Evolutionary conservation across 2,888 invertebrate species (phyloP), one percentile per base, ranked within the genome.

Genomic region (Adineta ricciae): DNA sequence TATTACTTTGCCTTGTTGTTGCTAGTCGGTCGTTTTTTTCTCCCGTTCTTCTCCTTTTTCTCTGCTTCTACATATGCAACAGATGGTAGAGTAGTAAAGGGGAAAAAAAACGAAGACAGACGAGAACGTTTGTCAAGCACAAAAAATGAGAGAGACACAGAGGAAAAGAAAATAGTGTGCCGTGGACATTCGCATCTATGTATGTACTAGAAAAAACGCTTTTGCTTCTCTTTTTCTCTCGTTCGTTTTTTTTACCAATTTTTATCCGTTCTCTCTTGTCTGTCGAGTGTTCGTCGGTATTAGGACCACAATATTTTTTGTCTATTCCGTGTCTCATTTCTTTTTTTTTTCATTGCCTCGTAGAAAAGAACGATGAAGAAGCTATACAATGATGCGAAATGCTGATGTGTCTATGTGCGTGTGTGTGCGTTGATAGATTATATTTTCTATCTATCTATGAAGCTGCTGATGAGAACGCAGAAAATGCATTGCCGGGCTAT

Each of bases 81-180:
- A 64, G 64, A 64, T 64, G 64, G 64, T 64, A 32, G 32, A 64
- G 14, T 64, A 64, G 32, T 36, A 64, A 64, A 64, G 64, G 64
- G 64, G 32, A n/a, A n/a, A 64, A 64, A 56, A 64, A 64, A 64
- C 64, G 64, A 64, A 64, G 32, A 64, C 4, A 64, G 64, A 64
- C 64, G 64, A 64, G 64, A 64, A 64, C 64, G 64, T 32, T 64
- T 64, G 64, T 64, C 64, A 64, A 64, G 64, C 64, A 64, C 64
- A 64, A 64, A 64, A 64, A 64, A 46, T 46, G 5, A 46, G 46
- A 46, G 46, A 46, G 8, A 46, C 46, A 64, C 4, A 3, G 19
- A 21, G 52, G 24, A 64, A 64, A 5, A 64, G n/a, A 64, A 32
- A 64, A 64, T 64, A 32, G 32, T 64, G 27, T 64, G 32, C 32